phyloP scores from a whole-genome alignment of 2,888 invertebrate genomes.

The Cantharis nigra region DNA sequence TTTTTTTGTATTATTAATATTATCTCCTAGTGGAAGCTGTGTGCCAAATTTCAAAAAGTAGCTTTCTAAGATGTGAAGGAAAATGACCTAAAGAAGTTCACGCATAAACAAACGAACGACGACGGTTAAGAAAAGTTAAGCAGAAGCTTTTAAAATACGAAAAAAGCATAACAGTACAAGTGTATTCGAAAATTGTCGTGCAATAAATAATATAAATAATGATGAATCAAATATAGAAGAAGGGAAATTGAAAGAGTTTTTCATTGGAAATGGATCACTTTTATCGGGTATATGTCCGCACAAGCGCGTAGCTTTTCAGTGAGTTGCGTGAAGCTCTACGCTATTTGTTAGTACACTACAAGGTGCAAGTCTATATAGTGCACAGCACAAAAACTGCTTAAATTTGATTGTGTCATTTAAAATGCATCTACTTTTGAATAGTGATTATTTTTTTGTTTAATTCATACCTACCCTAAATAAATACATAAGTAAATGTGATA shows the following conservation, averaged over 20 bases:
- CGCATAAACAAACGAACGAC: no score
- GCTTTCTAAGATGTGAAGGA: no score
- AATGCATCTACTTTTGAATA: slow-evolving; percentile 32
- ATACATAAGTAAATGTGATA: slow-evolving; percentile 37
- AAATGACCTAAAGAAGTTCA: no score
- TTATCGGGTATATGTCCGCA: slow-evolving; percentile 27
- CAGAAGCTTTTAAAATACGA: neutral
- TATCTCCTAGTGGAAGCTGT: no score
- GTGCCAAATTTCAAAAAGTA: no score
- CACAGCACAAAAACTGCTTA: slow-evolving; percentile 30
- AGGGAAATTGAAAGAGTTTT: neutral
- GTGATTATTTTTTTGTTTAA: slow-evolving; percentile 36
- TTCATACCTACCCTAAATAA: slow-evolving; percentile 20
- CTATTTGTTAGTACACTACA: slow-evolving; percentile 31
- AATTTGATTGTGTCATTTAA: slow-evolving; percentile 38
- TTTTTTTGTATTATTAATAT: no score
- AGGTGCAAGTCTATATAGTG: slow-evolving; percentile 33
- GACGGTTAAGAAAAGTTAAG: no score
- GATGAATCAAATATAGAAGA: neutral
- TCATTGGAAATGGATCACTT: slow-evolving; percentile 7
- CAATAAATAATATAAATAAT: neutral
- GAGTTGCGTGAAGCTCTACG: slow-evolving; percentile 25
- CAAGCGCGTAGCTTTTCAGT: slow-evolving; percentile 27
- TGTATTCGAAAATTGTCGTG: neutral
- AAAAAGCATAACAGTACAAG: neutral